phyloP scores from a whole-genome alignment of 2,888 invertebrate species.

The Erebia epiphron region DNA sequence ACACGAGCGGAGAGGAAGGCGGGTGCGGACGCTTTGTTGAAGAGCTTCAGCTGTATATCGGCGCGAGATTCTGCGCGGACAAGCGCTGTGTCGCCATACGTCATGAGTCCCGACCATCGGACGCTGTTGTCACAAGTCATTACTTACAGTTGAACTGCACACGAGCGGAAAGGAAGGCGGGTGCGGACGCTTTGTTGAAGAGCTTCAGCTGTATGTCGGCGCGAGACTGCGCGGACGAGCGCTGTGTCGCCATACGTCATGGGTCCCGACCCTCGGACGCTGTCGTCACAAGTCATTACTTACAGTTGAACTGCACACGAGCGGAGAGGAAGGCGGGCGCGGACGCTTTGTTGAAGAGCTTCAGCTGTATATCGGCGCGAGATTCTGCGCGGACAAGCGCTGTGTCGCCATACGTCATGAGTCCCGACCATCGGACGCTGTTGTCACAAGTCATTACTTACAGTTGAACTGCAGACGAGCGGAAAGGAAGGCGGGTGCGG shows the following conservation, averaged over 20 bases:
- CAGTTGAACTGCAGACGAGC: no score
- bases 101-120: conserved; percentile 69
- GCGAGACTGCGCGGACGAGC: no score
- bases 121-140: conserved; percentile 52
- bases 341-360: conserved; percentile 58
- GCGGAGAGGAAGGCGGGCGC: conserved; percentile 65
- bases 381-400: conserved; percentile 65
- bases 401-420: conserved; percentile 71
- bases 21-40: conserved; percentile 57
- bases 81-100: conserved; percentile 72
- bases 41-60: conserved; percentile 57
- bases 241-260: no score
- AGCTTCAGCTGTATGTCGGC: no score
- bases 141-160: no score
- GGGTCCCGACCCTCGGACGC: conserved; percentile 50
- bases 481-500: no score
- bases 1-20: conserved; percentile 63
- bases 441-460: no score
- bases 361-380: conserved; percentile 55
- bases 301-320: conserved; percentile 63
- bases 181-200: no score
- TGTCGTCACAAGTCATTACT: conserved; percentile 51
- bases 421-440: conserved; percentile 63
- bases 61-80: conserved; percentile 60
- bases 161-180: no score